phyloP scores from a whole-genome alignment of 2,888 invertebrate genomes.

The Prenolepis imparis region DNA sequence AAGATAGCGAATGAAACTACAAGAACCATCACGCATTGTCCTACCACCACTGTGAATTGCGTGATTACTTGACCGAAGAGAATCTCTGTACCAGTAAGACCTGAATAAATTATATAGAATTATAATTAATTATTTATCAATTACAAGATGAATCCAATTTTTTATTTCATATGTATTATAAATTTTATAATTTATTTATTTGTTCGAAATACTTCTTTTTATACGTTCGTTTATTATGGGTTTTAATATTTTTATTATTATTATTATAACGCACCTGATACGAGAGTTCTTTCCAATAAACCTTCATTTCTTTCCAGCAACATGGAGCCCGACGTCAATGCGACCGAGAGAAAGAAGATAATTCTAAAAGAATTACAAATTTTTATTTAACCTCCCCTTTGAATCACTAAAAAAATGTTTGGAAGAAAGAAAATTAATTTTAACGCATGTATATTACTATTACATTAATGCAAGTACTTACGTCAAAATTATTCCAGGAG shows the following conservation, averaged over 20 bases:
- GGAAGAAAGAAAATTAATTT: not conserved
- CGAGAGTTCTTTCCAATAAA: conserved; percentile 95
- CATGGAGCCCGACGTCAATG: conserved; percentile 96
- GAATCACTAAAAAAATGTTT: not conserved
- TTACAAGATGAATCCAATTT: not conserved
- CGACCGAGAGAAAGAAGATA: conserved; percentile 97
- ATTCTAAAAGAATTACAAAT: conserved; percentile 88
- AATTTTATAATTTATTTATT: not conserved
- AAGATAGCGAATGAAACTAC: conserved; percentile 93
- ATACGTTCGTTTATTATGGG: not conserved
- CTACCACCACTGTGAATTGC: conserved; percentile 95
- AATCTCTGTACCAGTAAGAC: conserved; percentile 92
- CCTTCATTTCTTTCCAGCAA: conserved; percentile 96
- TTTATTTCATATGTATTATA: not conserved
- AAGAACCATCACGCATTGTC: conserved; percentile 93
- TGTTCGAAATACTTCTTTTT: not conserved
- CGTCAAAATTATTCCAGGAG: conserved; percentile 96
- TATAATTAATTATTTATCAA: conserved; percentile 4
- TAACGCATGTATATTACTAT: not conserved
- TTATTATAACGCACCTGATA: conserved; percentile 89
- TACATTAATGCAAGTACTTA: conserved; percentile 85
- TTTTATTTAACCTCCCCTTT: not conserved
- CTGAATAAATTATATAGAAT: conserved; percentile 73
- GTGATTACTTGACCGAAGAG: conserved; percentile 95
- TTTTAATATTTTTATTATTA: conserved; percentile 82